Evolutionary conservation across 2,888 invertebrate genomes (phyloP), one percentile per base, ranked within the genome.

Genomic region (Hydrotaea cyrtoneurina): DNA sequence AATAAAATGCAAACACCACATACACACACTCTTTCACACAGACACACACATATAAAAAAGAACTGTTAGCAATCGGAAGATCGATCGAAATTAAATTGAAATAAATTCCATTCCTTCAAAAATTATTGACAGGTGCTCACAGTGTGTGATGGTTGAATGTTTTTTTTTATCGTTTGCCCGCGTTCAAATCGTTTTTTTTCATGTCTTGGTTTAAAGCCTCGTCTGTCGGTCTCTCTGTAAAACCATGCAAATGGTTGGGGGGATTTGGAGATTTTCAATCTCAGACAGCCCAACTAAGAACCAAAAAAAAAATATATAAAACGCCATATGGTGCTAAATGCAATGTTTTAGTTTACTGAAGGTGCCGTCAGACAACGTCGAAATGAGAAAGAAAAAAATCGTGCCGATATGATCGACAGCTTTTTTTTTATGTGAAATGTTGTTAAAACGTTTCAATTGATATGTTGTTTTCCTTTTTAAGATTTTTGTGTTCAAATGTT

Each of bases 81-180:
- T 91, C 91, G 91, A 91, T 90, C 91, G 90, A 90, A 87, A 89
- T 89, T 88, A 89, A 91, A 91, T 90, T 90, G 91, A 90, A 90
- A 91, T 90, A 90, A 89, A 86, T 88, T 89, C 87, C 86, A 87
- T 88, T 87, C 88, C 86, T 87, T 82, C 66, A 81, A 62, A 80
- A 87, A 88, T 88, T 88, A 89, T 89, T 91, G 91, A 91, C 91
- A 91, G 91, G 91, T 91, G 91, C 89, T 87, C 89, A 90, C 87
- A 89, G 90, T 89, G 87, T 82, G 80, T 62, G 83, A 17, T 59
- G 77, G 85, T 85, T 69, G 31, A 62, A 79, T 72, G 78, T 86
- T 85, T 69, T 2, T 66, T 80, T 76, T 59, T 74, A 36, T n/a
- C 31, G 43, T 57, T 50, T 39, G 43, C 21, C n/a, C 21, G 69